phyloP scores from a whole-genome alignment of 1,140 invertebrate genomes.

The Nephila pilipes region DNA sequence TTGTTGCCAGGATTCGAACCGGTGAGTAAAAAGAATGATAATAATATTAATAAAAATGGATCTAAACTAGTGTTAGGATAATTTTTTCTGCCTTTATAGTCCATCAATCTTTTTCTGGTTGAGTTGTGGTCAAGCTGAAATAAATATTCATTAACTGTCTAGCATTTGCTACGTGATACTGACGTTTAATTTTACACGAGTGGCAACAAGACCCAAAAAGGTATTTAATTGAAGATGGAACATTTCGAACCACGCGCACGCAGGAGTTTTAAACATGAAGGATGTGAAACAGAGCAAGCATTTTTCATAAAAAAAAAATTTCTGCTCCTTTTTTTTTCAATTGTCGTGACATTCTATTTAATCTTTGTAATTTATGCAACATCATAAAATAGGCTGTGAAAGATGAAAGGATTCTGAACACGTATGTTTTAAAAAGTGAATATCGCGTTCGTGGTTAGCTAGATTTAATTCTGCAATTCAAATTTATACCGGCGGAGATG shows the following conservation, averaged over 20 bases:
- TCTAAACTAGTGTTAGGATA: not conserved
- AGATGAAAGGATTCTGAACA: not conserved
- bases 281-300: not conserved
- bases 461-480: not conserved
- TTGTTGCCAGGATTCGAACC: constrained; percentile 5
- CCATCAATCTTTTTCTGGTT: constrained; percentile 36
- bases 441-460: not conserved
- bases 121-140: constrained; percentile 33
- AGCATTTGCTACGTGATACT: constrained; percentile 6
- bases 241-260: not conserved
- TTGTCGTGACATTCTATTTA: not conserved
- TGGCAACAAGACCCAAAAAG: not conserved
- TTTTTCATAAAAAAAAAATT: too few relatives aligned
- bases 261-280: not conserved
- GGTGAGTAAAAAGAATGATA: not conserved
- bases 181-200: constrained; percentile 45
- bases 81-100: constrained; percentile 8
- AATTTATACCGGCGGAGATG: not conserved
- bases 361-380: constrained; percentile 35
- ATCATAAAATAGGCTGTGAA: not conserved
- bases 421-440: constrained; percentile 4
- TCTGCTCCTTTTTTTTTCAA: constrained; percentile 8
- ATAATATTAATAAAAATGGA: not conserved
- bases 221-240: not conserved
- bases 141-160: constrained; percentile 39